Percentiles rank a stretch among this genome's conserved stretches.
Conservation (phyloP, 2,888 invertebrate species). For the Diarsia brunnea region DNA sequence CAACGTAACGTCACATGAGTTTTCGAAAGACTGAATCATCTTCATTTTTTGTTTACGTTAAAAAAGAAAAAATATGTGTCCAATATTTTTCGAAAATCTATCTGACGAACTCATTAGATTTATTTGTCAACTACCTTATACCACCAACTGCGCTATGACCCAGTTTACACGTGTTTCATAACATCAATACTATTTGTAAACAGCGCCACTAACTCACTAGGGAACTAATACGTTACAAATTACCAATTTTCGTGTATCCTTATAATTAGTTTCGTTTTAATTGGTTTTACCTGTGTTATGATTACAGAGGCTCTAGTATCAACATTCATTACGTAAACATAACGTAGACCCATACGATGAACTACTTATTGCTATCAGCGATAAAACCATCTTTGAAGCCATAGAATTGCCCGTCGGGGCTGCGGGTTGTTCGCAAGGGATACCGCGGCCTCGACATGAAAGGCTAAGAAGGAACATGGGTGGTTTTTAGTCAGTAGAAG, state of each 20-base stretch:
- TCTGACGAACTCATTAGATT: too few relatives aligned
- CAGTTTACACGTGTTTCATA: conserved; percentile 28
- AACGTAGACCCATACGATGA: not conserved
- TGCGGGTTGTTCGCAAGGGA: too few relatives aligned
- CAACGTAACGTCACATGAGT: too few relatives aligned
- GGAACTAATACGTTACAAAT: conserved; percentile 15
- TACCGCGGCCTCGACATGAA: too few relatives aligned
- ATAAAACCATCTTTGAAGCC: not conserved
- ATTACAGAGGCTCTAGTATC: conserved; percentile 3
- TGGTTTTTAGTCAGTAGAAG: too few relatives aligned
- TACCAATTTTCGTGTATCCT: conserved; percentile 21
- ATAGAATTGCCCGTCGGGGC: too few relatives aligned
- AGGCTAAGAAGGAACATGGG: too few relatives aligned
- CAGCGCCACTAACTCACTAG: not conserved
- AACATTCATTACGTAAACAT: not conserved
- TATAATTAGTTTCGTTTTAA: conserved; percentile 27
- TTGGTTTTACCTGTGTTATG: conserved; percentile 30
- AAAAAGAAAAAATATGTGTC: too few relatives aligned
- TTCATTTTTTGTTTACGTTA: too few relatives aligned
- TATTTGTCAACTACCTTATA: too few relatives aligned
- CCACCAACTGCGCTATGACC: not conserved
- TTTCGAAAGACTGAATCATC: too few relatives aligned
- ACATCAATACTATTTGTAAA: conserved; percentile 19
- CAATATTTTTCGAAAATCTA: too few relatives aligned
- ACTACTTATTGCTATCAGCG: not conserved